Conservation (phyloP, 2,888 invertebrate genomes). For the Tetramorium bicarinatum region DNA sequence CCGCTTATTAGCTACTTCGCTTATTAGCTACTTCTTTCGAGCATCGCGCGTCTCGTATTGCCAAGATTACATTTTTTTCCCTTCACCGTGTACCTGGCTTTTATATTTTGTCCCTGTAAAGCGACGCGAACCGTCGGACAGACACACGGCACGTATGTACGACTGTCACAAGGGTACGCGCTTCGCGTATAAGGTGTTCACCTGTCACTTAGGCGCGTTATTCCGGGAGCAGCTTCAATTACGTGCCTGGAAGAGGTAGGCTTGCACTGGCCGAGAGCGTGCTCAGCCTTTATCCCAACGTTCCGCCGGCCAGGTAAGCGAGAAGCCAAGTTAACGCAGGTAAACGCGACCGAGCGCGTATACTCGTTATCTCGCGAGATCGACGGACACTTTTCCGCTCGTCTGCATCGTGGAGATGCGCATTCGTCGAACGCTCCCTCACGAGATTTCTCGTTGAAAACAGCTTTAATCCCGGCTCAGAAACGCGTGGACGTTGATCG, state of each 20-base stretch:
- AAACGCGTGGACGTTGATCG: neutral
- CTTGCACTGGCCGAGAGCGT: neutral
- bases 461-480: conserved; percentile 12
- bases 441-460: neutral
- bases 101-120: conserved; percentile 26
- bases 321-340: conserved; percentile 26
- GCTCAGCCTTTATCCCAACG: conserved; percentile 52
- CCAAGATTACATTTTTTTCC: conserved; percentile 32
- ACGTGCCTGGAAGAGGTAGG: conserved; percentile 62
- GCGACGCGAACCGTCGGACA: conserved; percentile 31
- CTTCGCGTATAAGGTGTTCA: conserved; percentile 82
- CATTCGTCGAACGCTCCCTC: conserved; percentile 12
- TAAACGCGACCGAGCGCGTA: conserved; percentile 32
- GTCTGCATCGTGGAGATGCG: conserved; percentile 15
- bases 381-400: conserved; percentile 45
- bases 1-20: conserved; percentile 1
- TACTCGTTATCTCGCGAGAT: conserved; percentile 61
- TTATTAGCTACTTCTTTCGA: conserved; percentile 2
- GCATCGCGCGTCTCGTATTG: neutral
- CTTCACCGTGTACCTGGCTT: conserved; percentile 3
- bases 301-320: conserved; percentile 57
- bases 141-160: conserved; percentile 55
- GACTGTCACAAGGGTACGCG: conserved; percentile 73
- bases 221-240: conserved; percentile 83
- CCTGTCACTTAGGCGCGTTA: conserved; percentile 82